phyloP scores from a whole-genome alignment of 2,797 vertebrate genomes.

The Microctenopoma lineatum region DNA sequence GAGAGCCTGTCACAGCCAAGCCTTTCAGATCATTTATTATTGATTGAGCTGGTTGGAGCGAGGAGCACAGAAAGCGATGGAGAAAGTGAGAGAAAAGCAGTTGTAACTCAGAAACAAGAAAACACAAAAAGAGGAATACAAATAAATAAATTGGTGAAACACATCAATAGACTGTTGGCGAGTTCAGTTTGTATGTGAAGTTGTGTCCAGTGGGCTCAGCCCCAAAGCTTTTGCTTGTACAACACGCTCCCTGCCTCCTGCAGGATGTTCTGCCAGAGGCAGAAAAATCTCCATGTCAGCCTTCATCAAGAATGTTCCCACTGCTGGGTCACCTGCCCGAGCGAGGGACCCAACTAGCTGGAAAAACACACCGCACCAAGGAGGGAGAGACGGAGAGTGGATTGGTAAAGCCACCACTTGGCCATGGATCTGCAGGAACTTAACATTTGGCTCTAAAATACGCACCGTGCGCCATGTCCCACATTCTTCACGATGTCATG shows the following conservation, averaged over 20 bases:
- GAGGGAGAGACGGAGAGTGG: conserved; percentile 24
- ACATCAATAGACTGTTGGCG: conserved; percentile 1
- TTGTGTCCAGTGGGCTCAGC: conserved; percentile 13
- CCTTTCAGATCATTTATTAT: conserved; percentile 71
- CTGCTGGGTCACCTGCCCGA: conserved; percentile 19
- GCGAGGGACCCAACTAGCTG: conserved; percentile 19
- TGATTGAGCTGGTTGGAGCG: conserved; percentile 57
- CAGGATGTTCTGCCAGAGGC: conserved; percentile 54
- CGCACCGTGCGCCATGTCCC: background rate
- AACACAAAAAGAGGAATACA: background rate
- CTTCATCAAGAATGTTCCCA: conserved; percentile 30
- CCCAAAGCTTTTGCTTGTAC: conserved; percentile 49
- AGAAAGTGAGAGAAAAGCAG: conserved; percentile 23
- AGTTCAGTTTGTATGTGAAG: conserved; percentile 14
- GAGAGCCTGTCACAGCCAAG: conserved; percentile 58
- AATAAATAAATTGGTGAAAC: background rate
- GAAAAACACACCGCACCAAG: conserved; percentile 29
- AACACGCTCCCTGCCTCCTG: conserved; percentile 49
- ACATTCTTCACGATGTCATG: background rate
- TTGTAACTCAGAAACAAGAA: background rate
- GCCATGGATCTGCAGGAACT: background rate
- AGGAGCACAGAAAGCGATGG: conserved; percentile 23
- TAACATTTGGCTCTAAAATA: conserved; percentile 8
- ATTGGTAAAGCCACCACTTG: conserved; percentile 41
- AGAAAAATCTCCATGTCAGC: conserved; percentile 46